A percentile compares a stretch with the other conserved stretches of the same genome.
These are phyloP conservation scores for Ormia ochracea DNA, from an alignment of 2,888 invertebrate genomes.

Conservation along the genomic window DNA sequence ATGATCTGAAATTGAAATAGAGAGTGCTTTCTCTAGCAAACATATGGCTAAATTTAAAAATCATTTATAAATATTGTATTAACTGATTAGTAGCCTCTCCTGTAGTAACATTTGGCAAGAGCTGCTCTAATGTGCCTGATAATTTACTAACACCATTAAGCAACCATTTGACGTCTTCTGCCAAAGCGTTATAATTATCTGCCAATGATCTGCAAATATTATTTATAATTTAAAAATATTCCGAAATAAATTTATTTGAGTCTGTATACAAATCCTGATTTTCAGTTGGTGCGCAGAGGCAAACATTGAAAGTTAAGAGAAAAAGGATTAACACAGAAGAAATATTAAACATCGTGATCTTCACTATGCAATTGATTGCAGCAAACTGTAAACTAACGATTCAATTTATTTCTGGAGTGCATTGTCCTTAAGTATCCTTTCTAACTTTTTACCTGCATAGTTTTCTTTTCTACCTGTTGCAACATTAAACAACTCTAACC, in stretches of 20 bases:
- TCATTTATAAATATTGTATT: not conserved
- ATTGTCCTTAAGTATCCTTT: not conserved
- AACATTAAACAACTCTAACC: not conserved
- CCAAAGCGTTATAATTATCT: constrained; percentile 47
- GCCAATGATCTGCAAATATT: constrained; percentile 29
- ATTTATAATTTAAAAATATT: not conserved
- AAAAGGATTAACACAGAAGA: not conserved
- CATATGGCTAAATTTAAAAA: not conserved
- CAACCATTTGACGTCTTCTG: constrained; percentile 65
- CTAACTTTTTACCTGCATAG: not conserved
- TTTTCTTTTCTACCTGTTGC: constrained; percentile 13
- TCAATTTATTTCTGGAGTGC: not conserved
- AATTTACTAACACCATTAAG: constrained; percentile 63
- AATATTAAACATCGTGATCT: not conserved
- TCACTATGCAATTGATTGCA: constrained; percentile 1
- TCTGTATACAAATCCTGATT: constrained; percentile 21
- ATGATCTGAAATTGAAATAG: constrained; percentile 32
- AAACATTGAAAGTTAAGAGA: not conserved
- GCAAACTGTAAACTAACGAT: not conserved
- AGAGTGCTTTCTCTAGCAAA: no score
- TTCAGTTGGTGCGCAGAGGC: constrained; percentile 14
- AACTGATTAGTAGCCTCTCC: constrained; percentile 51
- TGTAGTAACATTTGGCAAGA: constrained; percentile 61
- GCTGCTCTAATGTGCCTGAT: constrained; percentile 61
- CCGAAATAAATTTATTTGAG: not conserved